A percentile compares a stretch with the other conserved stretches of the same genome.
Conservation (phyloP, 92 coral and sea anemone genomes). For the Phenganax subtilis region DNA sequence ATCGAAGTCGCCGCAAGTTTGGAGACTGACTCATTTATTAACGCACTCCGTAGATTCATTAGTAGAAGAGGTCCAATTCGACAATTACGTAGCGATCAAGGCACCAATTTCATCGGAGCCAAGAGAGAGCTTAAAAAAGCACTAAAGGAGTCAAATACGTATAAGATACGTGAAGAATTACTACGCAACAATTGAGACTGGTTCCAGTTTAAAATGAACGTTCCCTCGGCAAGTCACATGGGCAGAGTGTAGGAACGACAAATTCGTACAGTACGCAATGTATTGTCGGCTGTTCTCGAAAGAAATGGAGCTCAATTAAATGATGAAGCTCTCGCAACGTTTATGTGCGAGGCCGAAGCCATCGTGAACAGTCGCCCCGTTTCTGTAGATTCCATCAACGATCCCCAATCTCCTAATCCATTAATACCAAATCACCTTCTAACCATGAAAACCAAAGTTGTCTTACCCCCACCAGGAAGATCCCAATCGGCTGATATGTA, state of each 20-base stretch:
- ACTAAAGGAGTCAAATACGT: not conserved
- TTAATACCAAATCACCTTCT: slow-evolving; percentile 38
- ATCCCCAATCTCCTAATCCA: slow-evolving; percentile 31
- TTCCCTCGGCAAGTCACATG: no score
- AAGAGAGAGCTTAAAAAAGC: slow-evolving; percentile 12
- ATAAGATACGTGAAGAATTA: slow-evolving; percentile 1
- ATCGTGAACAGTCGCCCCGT: slow-evolving; percentile 35
- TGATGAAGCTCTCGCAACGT: slow-evolving; percentile 35
- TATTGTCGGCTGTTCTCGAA: no score
- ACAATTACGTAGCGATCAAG: slow-evolving; percentile 39
- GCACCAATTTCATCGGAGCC: slow-evolving; percentile 29
- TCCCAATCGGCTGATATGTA: slow-evolving; percentile 34
- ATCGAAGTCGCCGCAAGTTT: no score
- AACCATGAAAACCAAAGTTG: slow-evolving; percentile 36
- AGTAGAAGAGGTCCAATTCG: no score
- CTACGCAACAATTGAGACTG: not conserved
- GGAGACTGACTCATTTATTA: no score
- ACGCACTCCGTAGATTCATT: slow-evolving; percentile 22
- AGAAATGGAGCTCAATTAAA: no score
- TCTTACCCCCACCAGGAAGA: slow-evolving; percentile 33
- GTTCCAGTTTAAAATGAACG: no score
- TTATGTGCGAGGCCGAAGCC: no score
- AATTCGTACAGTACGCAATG: no score
- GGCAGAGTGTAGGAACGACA: no score
- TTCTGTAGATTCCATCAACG: slow-evolving; percentile 24